These are phyloP conservation scores for Nebria salina DNA, from an alignment of 2,888 invertebrate genomes.

Conservation along the genomic window DNA sequence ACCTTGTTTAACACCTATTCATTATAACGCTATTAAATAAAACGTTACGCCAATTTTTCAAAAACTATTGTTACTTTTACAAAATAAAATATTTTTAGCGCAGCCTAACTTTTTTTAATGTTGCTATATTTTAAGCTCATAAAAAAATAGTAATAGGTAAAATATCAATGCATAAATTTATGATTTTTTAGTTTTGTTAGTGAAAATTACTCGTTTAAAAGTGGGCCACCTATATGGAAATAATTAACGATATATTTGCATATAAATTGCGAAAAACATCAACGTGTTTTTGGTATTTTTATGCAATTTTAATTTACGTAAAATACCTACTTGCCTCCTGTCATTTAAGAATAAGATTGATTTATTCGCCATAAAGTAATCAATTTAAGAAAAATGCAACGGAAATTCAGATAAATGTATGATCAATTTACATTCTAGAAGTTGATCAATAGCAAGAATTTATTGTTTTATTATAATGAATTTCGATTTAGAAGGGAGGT, in stretches of 20 bases:
- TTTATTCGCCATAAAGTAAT: not conserved
- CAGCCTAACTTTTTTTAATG: no score
- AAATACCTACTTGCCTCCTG: not conserved
- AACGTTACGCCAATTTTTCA: not conserved
- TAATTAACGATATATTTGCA: not conserved
- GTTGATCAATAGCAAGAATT: not conserved
- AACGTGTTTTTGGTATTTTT: not conserved
- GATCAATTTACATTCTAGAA: not conserved
- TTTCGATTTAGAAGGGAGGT: not conserved
- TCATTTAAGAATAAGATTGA: not conserved
- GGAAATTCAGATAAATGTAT: not conserved
- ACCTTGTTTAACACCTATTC: not conserved
- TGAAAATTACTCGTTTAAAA: not conserved
- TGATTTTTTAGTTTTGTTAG: not conserved
- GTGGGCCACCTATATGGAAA: not conserved
- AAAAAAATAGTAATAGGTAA: not conserved
- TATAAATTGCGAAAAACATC: not conserved
- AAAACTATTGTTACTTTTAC: not conserved
- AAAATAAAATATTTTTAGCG: no score
- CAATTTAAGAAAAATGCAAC: not conserved
- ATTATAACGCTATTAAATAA: not conserved
- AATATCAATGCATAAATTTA: constrained; percentile 1
- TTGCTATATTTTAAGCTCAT: no score
- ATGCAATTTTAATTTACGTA: not conserved
- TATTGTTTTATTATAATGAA: not conserved